Evolutionary conservation across 2,888 invertebrate genomes (phyloP), one percentile per base, ranked within the genome.

Genomic region (Synanthedon myopaeformis): DNA sequence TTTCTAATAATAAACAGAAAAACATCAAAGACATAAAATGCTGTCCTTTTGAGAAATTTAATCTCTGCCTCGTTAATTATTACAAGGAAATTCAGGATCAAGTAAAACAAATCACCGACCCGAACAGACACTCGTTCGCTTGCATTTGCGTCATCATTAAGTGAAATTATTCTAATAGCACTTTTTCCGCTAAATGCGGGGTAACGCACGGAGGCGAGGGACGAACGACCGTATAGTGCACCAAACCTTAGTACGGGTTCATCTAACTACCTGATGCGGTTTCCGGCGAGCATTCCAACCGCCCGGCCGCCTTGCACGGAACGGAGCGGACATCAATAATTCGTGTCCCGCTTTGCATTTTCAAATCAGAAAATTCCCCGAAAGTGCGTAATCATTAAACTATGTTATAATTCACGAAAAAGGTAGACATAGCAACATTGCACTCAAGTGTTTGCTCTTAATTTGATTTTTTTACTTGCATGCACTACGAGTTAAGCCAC

Each of bases 211-310:
- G 48, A 23, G 49, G 42, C 51, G 49, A 51, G 57, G 61, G 61
- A 59, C 60, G 58, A 61, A 56, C 54, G 59, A 59, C 58, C 61
- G 65, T 56, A 59, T 56, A 57, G 55, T 57, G 61, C 52, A 53
- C 58, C 54, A 57, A 58, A 55, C 62, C 62, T 64, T 62, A 63
- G 59, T 57, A 61, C 62, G 61, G 62, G 69, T 66, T 70, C 69
- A 68, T 66, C 71, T 81, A n/a, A 69, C 71, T 81, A 82, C 83
- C 81, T 82, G 81, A 65, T 67, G 2, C 70, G 72, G 76, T 79
- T 81, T 84, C 82, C 84, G 82, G 76, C 71, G 72, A 64, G 66
- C 77, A 80, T 80, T 75, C 80, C 79, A 60, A 66, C 58, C 45
- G 45, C 45, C 4, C 45, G 28, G 28, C 8, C 28, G 35, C 35